phyloP scores from a whole-genome alignment of 2,113 vertebrate genomes.

The Picathartes gymnocephalus region DNA sequence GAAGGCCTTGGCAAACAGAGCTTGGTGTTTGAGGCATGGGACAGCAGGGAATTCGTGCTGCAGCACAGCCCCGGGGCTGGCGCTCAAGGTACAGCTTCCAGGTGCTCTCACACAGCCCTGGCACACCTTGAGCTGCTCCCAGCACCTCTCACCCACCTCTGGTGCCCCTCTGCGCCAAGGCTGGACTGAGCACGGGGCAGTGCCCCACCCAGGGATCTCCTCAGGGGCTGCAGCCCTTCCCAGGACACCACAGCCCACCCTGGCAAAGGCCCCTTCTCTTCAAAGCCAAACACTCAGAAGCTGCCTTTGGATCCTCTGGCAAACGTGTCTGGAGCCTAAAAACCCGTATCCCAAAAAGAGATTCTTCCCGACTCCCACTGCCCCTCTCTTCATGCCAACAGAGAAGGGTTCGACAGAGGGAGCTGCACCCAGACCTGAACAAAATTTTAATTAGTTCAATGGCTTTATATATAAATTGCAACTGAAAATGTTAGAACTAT shows the following conservation, averaged over 20 bases:
- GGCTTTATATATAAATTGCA: neutral
- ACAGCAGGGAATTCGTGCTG: neutral
- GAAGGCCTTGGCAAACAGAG: neutral
- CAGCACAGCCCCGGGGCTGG: neutral
- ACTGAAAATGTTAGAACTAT: neutral
- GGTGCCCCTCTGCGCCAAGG: neutral
- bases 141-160: no score
- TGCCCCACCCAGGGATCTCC: neutral
- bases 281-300: neutral
- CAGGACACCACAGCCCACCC: neutral
- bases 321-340: neutral
- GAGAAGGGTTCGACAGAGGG: neutral
- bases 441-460: neutral
- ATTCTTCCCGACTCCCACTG: neutral
- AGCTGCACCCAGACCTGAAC: neutral
- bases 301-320: neutral
- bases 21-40: neutral
- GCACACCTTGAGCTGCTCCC: neutral
- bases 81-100: neutral
- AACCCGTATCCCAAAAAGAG: no score
- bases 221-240: neutral
- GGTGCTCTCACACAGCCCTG: neutral
- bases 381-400: neutral
- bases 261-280: neutral
- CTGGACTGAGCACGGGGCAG: fast-evolving